Base-by-base conservation (phyloP, 1,140 invertebrate species). In the Sitobion miscanthi region DNA sequence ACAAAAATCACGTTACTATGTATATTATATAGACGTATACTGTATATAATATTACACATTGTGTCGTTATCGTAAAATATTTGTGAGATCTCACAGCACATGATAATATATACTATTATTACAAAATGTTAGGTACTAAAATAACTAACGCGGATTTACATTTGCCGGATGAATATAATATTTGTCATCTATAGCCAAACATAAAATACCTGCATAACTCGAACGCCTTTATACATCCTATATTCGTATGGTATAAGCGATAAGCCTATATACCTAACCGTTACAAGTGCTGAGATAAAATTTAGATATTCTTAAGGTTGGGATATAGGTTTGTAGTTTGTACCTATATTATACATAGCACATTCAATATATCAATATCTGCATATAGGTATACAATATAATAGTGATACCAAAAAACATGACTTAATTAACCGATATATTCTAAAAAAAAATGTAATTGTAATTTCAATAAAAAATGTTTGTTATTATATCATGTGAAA, bases 1-100 rank as follows among this genome's bases (percentile, higher is more conserved):
- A 45, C 21, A 86, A 86, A 30, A 93, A 94, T 77, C n/a, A n/a
- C 62, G 30, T 77, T 77, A 77, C 9, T 77, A 77, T 17, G n/a
- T 21, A 54, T 89, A 23, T 4, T 62, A 62, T 62, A 4, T 35
- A 35, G 35, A 35, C 35, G 35, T 35, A 35, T 30, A 62, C 9
- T 62, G 30, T 62, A 87, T 87, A 87, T 87, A 47, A n/a, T 87
- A 30, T 52, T 21, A 52, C 52, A 52, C 21, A 21, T 54, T 54
- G 3, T 54, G 17, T 54, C 20, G 52, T 54, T 54, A n/a, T n/a
- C n/a, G n/a, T n/a, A n/a, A n/a, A 54, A 54, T 30, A 11, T 17
- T 69, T 69, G 4, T 69, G 30, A 69, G 11, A 11, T n/a, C 8
- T 69, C 11, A 62, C 30, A 69, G 30, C 11, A n/a, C n/a, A 69